Percentiles rank a stretch among this genome's conserved stretches.
Evolutionary conservation across 2,888 invertebrate species (phyloP).

Genomic region (Deroplatys truncata): DNA sequence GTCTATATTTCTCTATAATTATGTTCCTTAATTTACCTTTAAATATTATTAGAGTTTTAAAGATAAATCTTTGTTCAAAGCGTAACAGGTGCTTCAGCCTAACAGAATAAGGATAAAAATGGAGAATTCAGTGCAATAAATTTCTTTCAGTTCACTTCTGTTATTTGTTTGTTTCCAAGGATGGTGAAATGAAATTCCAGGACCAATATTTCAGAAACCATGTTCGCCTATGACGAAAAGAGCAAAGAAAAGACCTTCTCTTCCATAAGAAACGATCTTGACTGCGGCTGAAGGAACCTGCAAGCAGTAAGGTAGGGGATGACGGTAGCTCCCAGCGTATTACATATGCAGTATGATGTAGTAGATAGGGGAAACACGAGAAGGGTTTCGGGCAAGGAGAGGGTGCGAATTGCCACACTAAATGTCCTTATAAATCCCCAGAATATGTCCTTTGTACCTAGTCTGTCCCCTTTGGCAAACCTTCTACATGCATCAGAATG

Average conservation of each 20-base stretch:
- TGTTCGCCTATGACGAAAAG: background rate
- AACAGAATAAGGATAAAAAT: no score
- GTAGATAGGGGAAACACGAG: background rate
- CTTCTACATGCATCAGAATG: background rate
- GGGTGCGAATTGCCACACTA: background rate
- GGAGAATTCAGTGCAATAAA: no score
- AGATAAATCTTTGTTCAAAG: no score
- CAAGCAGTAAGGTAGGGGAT: background rate
- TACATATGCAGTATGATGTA: background rate
- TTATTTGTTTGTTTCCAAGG: no score
- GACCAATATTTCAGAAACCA: no score
- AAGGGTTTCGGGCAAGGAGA: background rate
- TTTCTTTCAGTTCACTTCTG: no score
- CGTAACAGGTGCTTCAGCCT: no score
- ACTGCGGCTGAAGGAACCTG: background rate
- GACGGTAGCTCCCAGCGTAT: background rate
- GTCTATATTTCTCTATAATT: no score
- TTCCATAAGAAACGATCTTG: background rate
- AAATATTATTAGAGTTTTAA: no score
- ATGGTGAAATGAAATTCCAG: no score
- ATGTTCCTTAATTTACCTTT: no score
- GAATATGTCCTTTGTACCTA: background rate
- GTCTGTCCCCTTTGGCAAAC: background rate
- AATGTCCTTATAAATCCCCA: background rate
- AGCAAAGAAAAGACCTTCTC: background rate